phyloP scores from a whole-genome alignment of 2,113 vertebrate species.

The Sciurus niger region DNA sequence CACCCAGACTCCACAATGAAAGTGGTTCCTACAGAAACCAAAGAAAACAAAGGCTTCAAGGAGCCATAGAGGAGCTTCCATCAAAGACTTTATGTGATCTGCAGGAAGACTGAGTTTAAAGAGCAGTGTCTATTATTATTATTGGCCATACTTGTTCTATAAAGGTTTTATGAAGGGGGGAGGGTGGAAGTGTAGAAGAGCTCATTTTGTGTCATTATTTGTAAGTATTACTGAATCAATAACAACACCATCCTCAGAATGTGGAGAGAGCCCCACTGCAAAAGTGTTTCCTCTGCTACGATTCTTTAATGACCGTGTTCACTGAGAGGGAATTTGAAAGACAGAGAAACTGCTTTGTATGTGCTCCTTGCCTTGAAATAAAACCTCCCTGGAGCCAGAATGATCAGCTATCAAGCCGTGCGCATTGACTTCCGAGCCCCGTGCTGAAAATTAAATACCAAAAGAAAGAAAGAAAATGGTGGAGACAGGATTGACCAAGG shows the following conservation, averaged over 20 bases:
- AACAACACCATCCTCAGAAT: constrained; percentile 65
- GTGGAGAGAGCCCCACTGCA: constrained; percentile 59
- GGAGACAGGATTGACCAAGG: neutral
- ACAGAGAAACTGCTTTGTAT: neutral
- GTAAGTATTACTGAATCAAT: constrained; percentile 84
- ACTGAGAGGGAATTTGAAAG: constrained; percentile 72
- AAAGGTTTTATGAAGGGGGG: constrained; percentile 77
- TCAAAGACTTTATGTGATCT: constrained; percentile 59
- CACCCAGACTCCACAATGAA: neutral
- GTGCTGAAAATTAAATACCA: neutral
- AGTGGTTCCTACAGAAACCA: constrained; percentile 5
- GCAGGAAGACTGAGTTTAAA: constrained; percentile 44
- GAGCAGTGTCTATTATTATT: constrained; percentile 55
- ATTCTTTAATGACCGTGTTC: constrained; percentile 72
- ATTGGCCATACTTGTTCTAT: constrained; percentile 69
- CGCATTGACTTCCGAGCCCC: accelerated
- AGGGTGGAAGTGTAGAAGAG: constrained; percentile 61
- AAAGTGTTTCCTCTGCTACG: constrained; percentile 76
- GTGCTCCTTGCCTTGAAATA: constrained; percentile 9
- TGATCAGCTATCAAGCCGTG: neutral
- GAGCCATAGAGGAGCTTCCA: neutral
- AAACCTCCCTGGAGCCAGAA: constrained; percentile 7
- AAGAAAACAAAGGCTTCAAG: neutral
- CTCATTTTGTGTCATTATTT: constrained; percentile 69
- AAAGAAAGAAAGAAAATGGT: neutral